Evolutionary conservation across 53 echinoderm and acorn worm genomes (phyloP), one percentile per base, ranked within the genome.

Genomic region (Holothuria scabra): DNA sequence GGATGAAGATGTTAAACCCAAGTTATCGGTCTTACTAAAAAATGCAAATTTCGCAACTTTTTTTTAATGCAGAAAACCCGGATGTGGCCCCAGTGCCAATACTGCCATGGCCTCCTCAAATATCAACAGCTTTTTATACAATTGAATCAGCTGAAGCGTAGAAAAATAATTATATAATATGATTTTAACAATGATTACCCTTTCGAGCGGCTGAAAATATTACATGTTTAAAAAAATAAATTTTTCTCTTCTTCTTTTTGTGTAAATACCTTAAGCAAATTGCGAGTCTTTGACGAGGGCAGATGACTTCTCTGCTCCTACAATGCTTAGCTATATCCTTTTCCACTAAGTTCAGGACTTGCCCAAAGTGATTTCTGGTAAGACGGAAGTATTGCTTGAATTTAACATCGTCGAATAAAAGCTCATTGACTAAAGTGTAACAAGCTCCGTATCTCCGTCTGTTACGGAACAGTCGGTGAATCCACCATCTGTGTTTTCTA

Each of bases 271-370:
- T 55, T 58, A 80, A 37, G 59, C 80, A 80, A 20, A 83, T 19
- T 63, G 83, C 83, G 65, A 65, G 65, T 65, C 83, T 83, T 38
- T 66, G 63, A 28, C 83, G 60, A 62, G 83, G 63, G 37, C 83
- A 29, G 28, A 65, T 66, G 61, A 64, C 63, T 30, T 61, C 61
- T 66, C 80, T 55, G 59, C 18, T 28, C 59, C 56, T 52, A n/a
- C 28, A 56, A 19, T 55, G 55, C 65, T 83, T 83, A 28, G 59
- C 63, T 37, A 65, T 14, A 44, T 66, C 66, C 10, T 61, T 26
- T 65, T 65, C 64, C 63, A 65, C 83, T 22, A 65, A 32, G 26
- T 20, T 26, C 25, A 83, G 48, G 26, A 65, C 23, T 29, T 33
- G 46, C 28, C 8, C 81, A 46, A 66, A 83, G 41, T 83, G 65